Evolutionary conservation across 2,113 vertebrate species (phyloP), one percentile per base, ranked within the genome.

Genomic region (Ceyx cyanopectus): DNA sequence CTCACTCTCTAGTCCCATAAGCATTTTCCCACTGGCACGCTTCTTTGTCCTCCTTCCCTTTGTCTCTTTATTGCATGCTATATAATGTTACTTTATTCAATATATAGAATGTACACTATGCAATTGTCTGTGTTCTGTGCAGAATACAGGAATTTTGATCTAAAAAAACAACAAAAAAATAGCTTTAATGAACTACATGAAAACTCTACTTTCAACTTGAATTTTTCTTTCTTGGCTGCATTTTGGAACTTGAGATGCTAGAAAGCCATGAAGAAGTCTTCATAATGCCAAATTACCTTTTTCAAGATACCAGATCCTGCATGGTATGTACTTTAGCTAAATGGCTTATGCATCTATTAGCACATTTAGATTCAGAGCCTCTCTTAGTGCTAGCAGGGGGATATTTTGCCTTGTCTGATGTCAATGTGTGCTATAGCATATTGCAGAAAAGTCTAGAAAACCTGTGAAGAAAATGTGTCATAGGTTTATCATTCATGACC

Each of bases 361-460:
- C 40, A 67, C n/a, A 22, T 67, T 81, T 68, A 72, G 40, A 61
- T 85, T 78, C 53, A 81, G 66, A 94, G 15, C 26, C 70, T 92
- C 27, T 60, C 48, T 67, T 81, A 17, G 24, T 88, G 43, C 3
- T 81, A 67, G 9, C n/a, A 53, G 61, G 69, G 34, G n/a, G 84
- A 30, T 81, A 76, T 61, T 90, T 88, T 93, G 26, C 54, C n/a
- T 93, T 84, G 40, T 51, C 22, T 93, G 51, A 80, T 74, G 66
- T 48, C 77, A 72, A 3, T 53, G 45, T 75, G 14, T 61, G 13
- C 34, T 61, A 19, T 24, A 61, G 40, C 6, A 68, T 23, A 58
- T 72, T 81, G 45, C 40, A 94, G 69, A 92, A 87, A 92, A 61
- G 48, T 87, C 74, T 76, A 75, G 78, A 89, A 91, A 92, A 87